Percentiles rank a stretch among this genome's conserved stretches.
These are phyloP conservation scores for Erythrolamprus reginae DNA, from an alignment of 2,113 vertebrate genomes.

Conservation along the genomic window DNA sequence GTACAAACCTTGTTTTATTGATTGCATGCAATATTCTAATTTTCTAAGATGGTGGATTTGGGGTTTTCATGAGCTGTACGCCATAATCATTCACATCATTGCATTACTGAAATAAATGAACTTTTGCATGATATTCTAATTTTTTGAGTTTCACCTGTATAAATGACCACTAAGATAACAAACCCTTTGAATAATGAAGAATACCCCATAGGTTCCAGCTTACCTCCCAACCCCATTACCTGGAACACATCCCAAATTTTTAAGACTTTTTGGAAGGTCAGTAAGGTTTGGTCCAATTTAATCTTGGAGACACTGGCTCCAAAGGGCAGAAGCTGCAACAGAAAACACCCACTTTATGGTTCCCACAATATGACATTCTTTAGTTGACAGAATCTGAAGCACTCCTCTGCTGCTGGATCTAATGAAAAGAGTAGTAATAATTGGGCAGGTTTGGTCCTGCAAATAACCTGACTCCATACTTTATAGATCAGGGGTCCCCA, in stretches of 20 bases:
- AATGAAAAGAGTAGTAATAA: background rate
- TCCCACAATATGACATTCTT: background rate
- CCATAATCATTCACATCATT: no score
- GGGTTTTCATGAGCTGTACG: no score
- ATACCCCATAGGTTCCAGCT: background rate
- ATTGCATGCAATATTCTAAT: no score
- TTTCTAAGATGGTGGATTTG: no score
- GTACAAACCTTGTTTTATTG: no score
- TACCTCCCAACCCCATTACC: background rate
- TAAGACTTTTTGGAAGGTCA: background rate
- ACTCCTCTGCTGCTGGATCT: background rate
- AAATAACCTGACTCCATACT: background rate
- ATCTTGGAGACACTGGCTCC: background rate
- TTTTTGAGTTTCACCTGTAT: no score
- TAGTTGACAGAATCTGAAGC: background rate
- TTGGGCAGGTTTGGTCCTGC: background rate
- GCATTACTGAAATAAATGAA: no score
- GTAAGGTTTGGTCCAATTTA: background rate
- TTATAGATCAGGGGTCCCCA: no score
- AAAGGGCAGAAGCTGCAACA: background rate
- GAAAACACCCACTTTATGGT: background rate
- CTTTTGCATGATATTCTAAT: no score
- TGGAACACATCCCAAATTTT: background rate
- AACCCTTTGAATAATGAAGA: background rate
- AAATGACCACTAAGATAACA: background rate